Evolutionary conservation across 2,113 vertebrate genomes (phyloP), one percentile per base, ranked within the genome.

Genomic region (Colinus virginianus): DNA sequence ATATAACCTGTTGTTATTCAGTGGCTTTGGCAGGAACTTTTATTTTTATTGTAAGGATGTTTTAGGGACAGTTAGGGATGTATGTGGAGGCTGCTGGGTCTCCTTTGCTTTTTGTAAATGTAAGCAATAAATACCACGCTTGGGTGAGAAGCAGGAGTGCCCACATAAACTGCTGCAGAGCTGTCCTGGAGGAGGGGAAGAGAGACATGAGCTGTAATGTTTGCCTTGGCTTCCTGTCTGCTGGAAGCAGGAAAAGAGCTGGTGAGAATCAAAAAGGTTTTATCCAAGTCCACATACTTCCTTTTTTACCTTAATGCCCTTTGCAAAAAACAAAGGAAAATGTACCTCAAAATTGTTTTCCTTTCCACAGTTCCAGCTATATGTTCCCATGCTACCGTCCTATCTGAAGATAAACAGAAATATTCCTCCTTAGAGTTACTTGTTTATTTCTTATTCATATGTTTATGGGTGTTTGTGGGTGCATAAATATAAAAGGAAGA

Each of bases 171-270:
- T 84, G 42, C 36, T 92, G 70, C 75, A 70, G 56, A 76, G 36
- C 70, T 93, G 71, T 80, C 55, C 30, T 74, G 40, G 0, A 1
- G 77, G 63, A 96, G 40, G 78, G 93, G 89, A 94, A 94, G 78
- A 96, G 87, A 96, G 87, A 75, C 67, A 88, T 84, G 87, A 96
- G 66, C 91, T 93, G 78, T 87, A 94, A 75, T 88, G 83, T 96
- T 96, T 94, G 76, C 20, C 66, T 95, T 96, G 83, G 92, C 90
- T 96, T 96, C 61, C 83, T 93, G 88, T 79, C 61, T 85, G 62
- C 43, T 95, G 88, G 82, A 92, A 93, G 90, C 87, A 92, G 90
- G 88, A 96, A 96, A 75, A 88, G 89, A 92, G 32, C 78, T 90
- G 79, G 51, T 95, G 87, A 88, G 93, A 95, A 90, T 88, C 82